A percentile compares a stretch with the other conserved stretches of the same genome.
These are phyloP conservation scores for Vulpes vulpes DNA, from an alignment of 2,113 vertebrate species.

Conservation along the genomic window DNA sequence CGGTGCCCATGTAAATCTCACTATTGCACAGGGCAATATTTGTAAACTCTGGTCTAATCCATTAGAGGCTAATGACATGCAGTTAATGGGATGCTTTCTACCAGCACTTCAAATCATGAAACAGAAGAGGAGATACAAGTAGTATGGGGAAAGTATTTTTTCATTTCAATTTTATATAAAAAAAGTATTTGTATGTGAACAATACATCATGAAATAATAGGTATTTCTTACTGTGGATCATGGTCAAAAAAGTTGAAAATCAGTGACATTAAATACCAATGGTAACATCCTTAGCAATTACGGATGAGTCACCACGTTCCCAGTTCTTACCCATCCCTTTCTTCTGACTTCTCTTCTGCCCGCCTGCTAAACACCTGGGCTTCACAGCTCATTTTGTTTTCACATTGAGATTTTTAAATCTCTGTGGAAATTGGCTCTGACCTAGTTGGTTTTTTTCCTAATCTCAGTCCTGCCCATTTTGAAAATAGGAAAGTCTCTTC, in stretches of 20 bases:
- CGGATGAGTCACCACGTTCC: background rate
- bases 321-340: background rate
- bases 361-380: background rate
- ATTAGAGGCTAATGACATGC: background rate
- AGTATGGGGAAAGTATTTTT: background rate
- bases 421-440: background rate
- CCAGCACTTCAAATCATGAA: background rate
- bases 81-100: background rate
- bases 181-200: background rate
- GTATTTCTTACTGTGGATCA: background rate
- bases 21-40: background rate
- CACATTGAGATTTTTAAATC: background rate
- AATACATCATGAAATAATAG: background rate
- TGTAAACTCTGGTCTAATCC: background rate
- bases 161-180: background rate
- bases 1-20: background rate
- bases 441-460: background rate
- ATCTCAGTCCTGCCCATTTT: background rate
- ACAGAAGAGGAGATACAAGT: background rate
- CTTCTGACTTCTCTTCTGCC: background rate
- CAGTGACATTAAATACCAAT: background rate
- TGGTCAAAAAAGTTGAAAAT: background rate
- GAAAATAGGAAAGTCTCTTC: background rate
- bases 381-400: background rate
- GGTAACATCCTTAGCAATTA: background rate